phyloP scores from a whole-genome alignment of 2,797 vertebrate genomes.

The Trichosurus vulpecula region DNA sequence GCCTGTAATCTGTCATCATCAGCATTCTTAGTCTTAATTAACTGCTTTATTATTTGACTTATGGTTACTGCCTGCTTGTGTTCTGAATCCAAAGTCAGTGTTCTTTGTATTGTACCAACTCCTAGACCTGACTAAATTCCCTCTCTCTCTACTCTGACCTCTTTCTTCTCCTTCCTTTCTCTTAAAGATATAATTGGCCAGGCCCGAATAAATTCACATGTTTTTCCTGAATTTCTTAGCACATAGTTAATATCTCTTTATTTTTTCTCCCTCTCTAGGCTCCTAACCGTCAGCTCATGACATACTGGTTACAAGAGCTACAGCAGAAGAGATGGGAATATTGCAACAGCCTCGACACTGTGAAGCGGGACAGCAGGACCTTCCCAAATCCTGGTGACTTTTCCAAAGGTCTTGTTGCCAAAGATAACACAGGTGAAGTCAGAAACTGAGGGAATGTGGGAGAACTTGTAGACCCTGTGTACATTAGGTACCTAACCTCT shows the following conservation, averaged over 20 bases:
- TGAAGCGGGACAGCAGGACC: constrained; percentile 88
- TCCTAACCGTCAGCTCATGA: constrained; percentile 92
- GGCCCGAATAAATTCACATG: not conserved
- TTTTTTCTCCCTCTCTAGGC: constrained; percentile 84
- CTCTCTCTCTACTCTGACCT: not conserved
- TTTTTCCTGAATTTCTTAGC: not conserved
- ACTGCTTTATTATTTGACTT: not conserved
- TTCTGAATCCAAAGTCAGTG: not conserved
- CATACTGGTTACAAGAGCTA: constrained; percentile 96
- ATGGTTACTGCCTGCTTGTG: not conserved
- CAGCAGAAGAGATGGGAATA: constrained; percentile 99
- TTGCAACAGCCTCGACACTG: constrained; percentile 87
- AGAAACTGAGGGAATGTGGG: not conserved
- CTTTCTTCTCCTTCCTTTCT: not conserved
- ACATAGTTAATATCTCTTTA: not conserved
- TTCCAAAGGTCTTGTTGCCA: constrained; percentile 93
- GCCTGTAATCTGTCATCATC: not conserved
- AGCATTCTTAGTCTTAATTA: not conserved
- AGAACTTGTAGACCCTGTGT: not conserved
- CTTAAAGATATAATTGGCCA: not conserved
- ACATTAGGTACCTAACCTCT: not conserved
- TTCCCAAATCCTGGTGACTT: constrained; percentile 85
- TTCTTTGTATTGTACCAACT: not conserved
- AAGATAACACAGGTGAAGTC: constrained; percentile 89
- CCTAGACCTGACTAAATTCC: not conserved